Base-by-base conservation (phyloP, 2,113 vertebrate genomes). In the Colius striatus region DNA sequence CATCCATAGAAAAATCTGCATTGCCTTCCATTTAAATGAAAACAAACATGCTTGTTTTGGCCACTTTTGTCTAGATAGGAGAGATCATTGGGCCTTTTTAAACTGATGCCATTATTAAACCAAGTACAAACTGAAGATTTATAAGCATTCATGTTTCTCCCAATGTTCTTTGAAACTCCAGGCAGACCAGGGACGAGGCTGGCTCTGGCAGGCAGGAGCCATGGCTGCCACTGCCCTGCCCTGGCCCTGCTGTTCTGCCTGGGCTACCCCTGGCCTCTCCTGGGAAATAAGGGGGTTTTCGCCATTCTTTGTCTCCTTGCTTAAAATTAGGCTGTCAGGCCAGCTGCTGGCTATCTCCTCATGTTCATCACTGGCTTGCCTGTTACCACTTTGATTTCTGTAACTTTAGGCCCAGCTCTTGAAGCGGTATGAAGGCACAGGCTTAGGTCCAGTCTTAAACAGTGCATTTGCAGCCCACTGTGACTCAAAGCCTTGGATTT, bases 161-260 rank as follows among this genome's bases (percentile, higher is more conserved):
- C 3, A 0, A 16, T 92, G 20, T 10, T 90, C 22, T 95, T 81
- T 77, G 51, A 58, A 89, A 61, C 5, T 50, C 29, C n/a, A 58
- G 41, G 19, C 45, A 50, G 36, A 23, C 32, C 19, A 34, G n/a
- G 11, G n/a, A 73, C 54, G 41, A 92, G 38, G 14, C n/a, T 90
- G 61, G 27, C 27, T 77, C 27, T 1, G 1, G 18, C 0, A 1
- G 22, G 50, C 55, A 84, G 12, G 3, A 73, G 1, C 21, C 0
- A 0, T 2, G 2, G 43, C 23, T 3, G 4, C n/a, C 38, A 38
- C 32, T 2, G 3, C n/a, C 6, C 27, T 82, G 23, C 9, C 51
- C 57, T 51, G 25, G n/a, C 21, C 27, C 29, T 38, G 30, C 36
- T 51, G 11, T 9, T 82, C n/a, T 7, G 32, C 10, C 20, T 41